Base-by-base conservation (phyloP, 1,140 invertebrate species). In the Phocides pigmalion region DNA sequence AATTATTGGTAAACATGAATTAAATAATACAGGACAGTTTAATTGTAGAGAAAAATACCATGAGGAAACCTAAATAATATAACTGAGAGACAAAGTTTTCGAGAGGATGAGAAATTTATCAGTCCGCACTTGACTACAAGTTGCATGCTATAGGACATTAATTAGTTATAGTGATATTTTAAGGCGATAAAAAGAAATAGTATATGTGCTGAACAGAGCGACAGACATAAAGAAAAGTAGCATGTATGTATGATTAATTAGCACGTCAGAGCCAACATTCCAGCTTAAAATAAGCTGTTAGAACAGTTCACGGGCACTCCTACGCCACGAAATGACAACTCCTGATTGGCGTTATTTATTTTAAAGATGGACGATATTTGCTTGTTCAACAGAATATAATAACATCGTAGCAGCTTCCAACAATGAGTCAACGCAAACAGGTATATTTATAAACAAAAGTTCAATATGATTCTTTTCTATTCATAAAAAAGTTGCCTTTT, bases 211-310 rank as follows among this genome's bases (percentile, higher is more conserved):
- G 32, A 51, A 58, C 46, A 49, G 42, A 63, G 49, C 35, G 5
- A 42, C 15, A 16, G 20, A 14, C 62, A 42, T 64, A 72, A 67
- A 32, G 56, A 59, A 59, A 47, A 72, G 70, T 62, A 69, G 68
- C 64, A 66, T 68, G 63, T 44, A 61, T 59, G 35, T 64, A 71
- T 71, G 69, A 83, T 81, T 83, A 83, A 85, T 86, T 85, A 78
- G 58, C 62, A 63, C 46, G 65, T 73, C 49, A 64, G 70, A 80
- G 82, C 77, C 81, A 81, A 81, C 76, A 83, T 82, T 83, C 76
- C 72, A 37, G 66, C 66, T 70, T 76, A 82, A 83, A 83, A 79
- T 79, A 82, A 81, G 74, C 69, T 50, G 42, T 51, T 62, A 63
- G 69, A 66, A 49, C 63, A 58, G 72, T 81, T 81, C 76, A 82